These are phyloP conservation scores for Melitaea athalia DNA, from an alignment of 2,888 invertebrate genomes.

Conservation along the genomic window DNA sequence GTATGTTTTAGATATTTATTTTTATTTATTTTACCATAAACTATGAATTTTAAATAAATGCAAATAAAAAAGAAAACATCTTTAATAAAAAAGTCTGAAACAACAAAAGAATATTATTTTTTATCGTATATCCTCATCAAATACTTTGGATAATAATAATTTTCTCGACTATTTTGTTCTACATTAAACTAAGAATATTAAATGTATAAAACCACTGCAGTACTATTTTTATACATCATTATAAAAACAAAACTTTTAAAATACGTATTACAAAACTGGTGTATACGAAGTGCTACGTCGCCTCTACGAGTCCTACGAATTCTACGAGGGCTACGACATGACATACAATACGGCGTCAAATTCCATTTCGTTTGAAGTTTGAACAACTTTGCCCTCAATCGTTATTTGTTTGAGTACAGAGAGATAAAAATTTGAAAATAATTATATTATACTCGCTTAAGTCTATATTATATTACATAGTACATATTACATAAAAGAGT, in stretches of 20 bases:
- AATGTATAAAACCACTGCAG: neutral
- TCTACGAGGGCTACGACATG: conserved; percentile 14
- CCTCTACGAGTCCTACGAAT: conserved; percentile 16
- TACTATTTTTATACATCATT: neutral
- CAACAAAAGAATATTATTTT: too few relatives aligned
- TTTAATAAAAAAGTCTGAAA: too few relatives aligned
- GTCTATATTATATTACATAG: conserved; percentile 5
- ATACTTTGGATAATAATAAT: neutral
- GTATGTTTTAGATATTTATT: too few relatives aligned
- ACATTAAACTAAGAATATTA: too few relatives aligned
- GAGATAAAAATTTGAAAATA: neutral
- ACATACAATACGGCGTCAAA: conserved; percentile 8
- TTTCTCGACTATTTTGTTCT: neutral
- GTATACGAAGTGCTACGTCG: conserved; percentile 4
- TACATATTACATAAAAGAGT: neutral
- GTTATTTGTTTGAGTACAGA: neutral
- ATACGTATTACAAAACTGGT: conserved; percentile 12
- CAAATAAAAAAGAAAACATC: too few relatives aligned
- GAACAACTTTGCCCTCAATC: conserved; percentile 2
- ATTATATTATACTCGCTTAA: neutral
- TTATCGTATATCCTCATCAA: too few relatives aligned
- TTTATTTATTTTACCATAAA: too few relatives aligned
- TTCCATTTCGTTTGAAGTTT: conserved; percentile 19
- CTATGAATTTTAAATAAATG: too few relatives aligned
- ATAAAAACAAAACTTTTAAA: neutral